Base-by-base conservation (phyloP, 1,140 invertebrate genomes). In the Drosophila mauritiana region DNA sequence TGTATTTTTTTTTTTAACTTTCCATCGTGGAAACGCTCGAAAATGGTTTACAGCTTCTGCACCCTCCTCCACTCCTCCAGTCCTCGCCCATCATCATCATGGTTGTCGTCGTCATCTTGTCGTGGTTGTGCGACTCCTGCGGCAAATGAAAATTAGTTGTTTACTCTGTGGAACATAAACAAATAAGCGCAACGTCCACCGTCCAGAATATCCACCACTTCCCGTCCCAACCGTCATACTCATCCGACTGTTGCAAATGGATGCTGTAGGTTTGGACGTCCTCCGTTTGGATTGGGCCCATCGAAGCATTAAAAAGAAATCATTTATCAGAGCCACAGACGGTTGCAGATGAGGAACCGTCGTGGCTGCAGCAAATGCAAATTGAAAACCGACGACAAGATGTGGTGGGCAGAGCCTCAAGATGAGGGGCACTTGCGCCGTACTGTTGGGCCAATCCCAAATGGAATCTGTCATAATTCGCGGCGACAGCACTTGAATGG, bases 111-210 rank as follows among this genome's bases (percentile, higher is more conserved):
- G 25, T 73, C 72, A 53, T 65, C 37, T 77, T 74, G 55, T 73
- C 73, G 54, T 83, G 64, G 75, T 15, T 79, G 79, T 79, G 83
- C 75, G 75, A 72, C 79, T 86, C 83, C 83, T 86, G 83, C 83
- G 83, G 83, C 83, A 88, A 86, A 86, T 86, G 88, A 88, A 86
- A 86, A 86, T 86, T 88, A 88, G 83, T 86, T 86, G 83, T 86
- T 88, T 86, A 83, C 79, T 86, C 82, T 86, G 83, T 78, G 75
- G 75, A 86, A 88, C 83, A 86, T 88, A 86, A 86, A 86, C 83
- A 86, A 86, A 86, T 86, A 86, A 86, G 83, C 75, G 73, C 70
- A 69, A 72, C 74, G 64, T 59, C 74, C 37, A 39, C 37, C 13
- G 37, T 39, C 37, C 31, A 31, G 7, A 10, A 10, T 31, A 3